Conservation (phyloP, 2,797 vertebrate species). For the Luscinia megarhynchos region DNA sequence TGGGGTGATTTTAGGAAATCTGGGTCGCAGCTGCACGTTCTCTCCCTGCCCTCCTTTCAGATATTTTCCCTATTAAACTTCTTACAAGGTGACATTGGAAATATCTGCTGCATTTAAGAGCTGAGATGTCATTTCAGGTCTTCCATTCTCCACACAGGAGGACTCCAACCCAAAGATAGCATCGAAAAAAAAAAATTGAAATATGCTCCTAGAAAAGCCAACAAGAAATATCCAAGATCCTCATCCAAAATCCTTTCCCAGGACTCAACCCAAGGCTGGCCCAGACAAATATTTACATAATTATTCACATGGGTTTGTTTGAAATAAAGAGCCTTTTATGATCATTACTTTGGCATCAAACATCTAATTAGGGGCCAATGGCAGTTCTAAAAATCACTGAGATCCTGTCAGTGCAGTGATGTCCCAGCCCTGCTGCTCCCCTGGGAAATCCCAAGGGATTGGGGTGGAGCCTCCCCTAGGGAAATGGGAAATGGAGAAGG, state of each 20-base stretch:
- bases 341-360: conserved; percentile 42
- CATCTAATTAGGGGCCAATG: conserved; percentile 39
- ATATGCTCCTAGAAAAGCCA: conserved; percentile 27
- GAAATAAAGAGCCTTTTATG: conserved; percentile 62
- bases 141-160: not conserved
- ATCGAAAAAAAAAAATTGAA: not conserved
- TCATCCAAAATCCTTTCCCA: conserved; percentile 62
- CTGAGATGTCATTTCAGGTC: conserved; percentile 24
- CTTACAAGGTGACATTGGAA: not conserved
- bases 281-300: conserved; percentile 66
- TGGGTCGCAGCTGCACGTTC: not conserved
- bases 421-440: not conserved
- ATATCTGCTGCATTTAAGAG: not conserved
- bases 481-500: not conserved
- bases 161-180: conserved; percentile 41
- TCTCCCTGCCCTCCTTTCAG: not conserved
- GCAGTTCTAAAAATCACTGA: not conserved
- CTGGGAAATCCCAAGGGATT: not conserved
- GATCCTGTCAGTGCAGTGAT: not conserved
- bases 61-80: not conserved
- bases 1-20: not conserved
- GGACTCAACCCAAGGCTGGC: conserved; percentile 24
- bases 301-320: conserved; percentile 66
- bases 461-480: not conserved
- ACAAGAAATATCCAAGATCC: not conserved